Base-by-base conservation (phyloP, 2,888 invertebrate species). In the Agrotis exclamationis region DNA sequence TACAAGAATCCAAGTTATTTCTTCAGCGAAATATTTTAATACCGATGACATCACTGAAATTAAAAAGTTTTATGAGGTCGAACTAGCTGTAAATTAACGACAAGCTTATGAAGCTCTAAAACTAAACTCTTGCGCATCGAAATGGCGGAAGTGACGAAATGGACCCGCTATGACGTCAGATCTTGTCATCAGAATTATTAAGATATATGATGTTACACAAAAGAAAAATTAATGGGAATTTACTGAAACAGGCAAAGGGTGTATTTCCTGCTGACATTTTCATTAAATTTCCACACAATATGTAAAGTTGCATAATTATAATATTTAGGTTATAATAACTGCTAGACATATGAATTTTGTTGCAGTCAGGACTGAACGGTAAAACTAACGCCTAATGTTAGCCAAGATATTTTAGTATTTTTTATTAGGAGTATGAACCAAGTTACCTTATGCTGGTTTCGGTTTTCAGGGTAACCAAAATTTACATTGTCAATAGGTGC, bases 131-230 rank as follows among this genome's bases (percentile, higher is more conserved):
- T 74, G 86, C 86, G 65, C 80, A 86, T 79, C 73, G 78, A 64
- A 77, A 82, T 85, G 72, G 73, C 80, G 86, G 85, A 85, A 82
- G 80, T 82, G 83, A 82, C 80, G 85, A 79, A 84, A 85, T 67
- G 39, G 56, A 48, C 60, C 13, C 1, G 54, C 54, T 11, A 28
- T 84, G 82, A 86, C 82, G 80, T 84, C 80, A 69, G 57, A 44
- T 48, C 45, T 53, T 70, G 82, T 76, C 77, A 53, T 57, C 58
- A 20, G n/a, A 14, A 45, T n/a, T 9, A 9, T 54, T n/a, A 57
- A 3, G 22, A 13, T n/a, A n/a, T n/a, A n/a, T n/a, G n/a, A n/a
- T 33, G 47, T 53, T 63, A 33, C 47, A 68, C 33, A 56, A 65
- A 47, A 56, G 4, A 47, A 18, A 39, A 33, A 47, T 39, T 45